A percentile compares a stretch with the other conserved stretches of the same genome.
Evolutionary conservation across 2,888 invertebrate species (phyloP).

Genomic region (Trachelus tabidus): DNA sequence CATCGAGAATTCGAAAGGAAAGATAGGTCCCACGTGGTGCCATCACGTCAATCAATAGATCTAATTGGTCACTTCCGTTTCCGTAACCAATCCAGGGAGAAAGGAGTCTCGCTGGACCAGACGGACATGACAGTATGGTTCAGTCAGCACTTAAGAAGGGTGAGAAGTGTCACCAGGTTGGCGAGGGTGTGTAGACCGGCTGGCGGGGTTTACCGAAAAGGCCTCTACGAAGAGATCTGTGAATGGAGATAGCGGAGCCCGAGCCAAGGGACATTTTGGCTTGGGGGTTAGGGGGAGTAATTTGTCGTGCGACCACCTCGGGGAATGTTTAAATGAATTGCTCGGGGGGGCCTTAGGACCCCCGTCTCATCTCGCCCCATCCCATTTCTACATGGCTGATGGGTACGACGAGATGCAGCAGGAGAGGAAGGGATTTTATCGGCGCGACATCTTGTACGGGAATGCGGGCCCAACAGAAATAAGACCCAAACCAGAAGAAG

Average conservation of each 20-base stretch:
- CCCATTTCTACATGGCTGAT: background rate
- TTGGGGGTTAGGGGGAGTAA: slow-evolving; percentile 61
- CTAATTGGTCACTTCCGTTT: background rate
- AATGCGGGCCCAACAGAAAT: slow-evolving; percentile 63
- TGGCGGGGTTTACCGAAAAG: background rate
- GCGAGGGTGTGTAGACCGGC: slow-evolving; percentile 23
- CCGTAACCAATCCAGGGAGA: background rate
- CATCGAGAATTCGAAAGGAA: background rate
- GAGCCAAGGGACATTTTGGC: slow-evolving; percentile 36
- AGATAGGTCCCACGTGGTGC: background rate
- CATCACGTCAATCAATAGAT: background rate
- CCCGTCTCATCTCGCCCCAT: background rate
- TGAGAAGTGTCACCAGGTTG: slow-evolving; percentile 54
- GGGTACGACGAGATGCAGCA: slow-evolving; percentile 22
- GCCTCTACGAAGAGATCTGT: slow-evolving; percentile 46
- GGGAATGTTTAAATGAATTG: slow-evolving; percentile 67
- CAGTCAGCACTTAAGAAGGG: slow-evolving; percentile 44
- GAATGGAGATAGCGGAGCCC: slow-evolving; percentile 57
- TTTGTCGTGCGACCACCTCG: slow-evolving; percentile 67
- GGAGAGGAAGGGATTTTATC: slow-evolving; percentile 55
- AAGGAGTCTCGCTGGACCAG: background rate
- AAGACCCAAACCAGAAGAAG: slow-evolving; percentile 34
- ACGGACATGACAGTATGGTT: background rate
- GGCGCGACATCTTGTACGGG: slow-evolving; percentile 66
- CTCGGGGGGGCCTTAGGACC: slow-evolving; percentile 43